Conservation (phyloP, 2,888 invertebrate species). For the Podotricha telesiphe region DNA sequence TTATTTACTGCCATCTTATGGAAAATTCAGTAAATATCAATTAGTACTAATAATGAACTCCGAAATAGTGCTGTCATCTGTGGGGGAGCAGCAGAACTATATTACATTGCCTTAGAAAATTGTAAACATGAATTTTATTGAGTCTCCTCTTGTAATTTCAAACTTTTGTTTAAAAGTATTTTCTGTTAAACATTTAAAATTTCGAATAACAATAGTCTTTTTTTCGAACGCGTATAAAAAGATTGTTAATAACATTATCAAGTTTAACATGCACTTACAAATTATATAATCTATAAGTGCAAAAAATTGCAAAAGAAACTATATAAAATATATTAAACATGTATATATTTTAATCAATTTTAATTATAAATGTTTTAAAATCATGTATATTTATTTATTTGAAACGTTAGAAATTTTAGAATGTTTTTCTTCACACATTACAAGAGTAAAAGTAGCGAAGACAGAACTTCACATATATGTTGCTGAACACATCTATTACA, state of each 20-base stretch:
- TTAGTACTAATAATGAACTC: neutral
- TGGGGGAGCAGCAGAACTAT: conserved; percentile 35
- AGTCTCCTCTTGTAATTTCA: neutral
- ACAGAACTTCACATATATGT: neutral
- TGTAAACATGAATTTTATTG: neutral
- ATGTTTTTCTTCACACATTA: too few relatives aligned
- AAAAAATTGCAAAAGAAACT: too few relatives aligned
- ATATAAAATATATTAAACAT: too few relatives aligned
- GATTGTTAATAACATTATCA: too few relatives aligned
- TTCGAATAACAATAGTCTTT: neutral
- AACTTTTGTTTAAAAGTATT: neutral
- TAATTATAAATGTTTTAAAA: neutral
- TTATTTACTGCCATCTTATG: conserved; percentile 23
- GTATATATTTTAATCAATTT: too few relatives aligned
- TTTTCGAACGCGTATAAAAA: neutral
- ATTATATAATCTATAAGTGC: too few relatives aligned
- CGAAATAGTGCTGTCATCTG: conserved; percentile 40
- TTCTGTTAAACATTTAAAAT: neutral
- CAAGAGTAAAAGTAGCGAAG: neutral
- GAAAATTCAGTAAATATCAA: neutral
- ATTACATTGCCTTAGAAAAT: neutral
- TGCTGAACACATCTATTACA: conserved; percentile 5
- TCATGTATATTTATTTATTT: neutral
- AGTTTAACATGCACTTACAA: neutral
- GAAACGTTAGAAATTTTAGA: too few relatives aligned